phyloP scores from a whole-genome alignment of 2,113 vertebrate genomes.

The Pseudois nayaur region DNA sequence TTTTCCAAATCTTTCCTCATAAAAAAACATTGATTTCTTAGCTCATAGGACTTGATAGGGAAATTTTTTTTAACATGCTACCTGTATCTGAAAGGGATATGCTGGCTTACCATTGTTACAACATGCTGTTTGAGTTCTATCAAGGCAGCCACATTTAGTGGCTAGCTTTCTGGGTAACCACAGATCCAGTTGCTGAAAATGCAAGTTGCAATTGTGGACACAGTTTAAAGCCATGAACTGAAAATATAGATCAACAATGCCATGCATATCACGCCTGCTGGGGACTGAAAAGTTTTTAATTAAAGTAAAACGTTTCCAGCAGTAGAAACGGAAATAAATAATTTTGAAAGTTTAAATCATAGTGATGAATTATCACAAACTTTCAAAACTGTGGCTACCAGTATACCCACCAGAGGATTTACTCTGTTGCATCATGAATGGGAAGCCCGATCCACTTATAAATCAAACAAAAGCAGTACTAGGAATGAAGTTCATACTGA shows the following conservation, averaged over 20 bases:
- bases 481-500: slow-evolving; percentile 1
- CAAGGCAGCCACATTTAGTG: neutral
- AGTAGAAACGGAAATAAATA: neutral
- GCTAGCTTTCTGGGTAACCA: neutral
- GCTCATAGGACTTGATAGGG: neutral
- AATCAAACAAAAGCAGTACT: slow-evolving; percentile 20
- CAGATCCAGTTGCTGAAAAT: neutral
- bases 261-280: neutral
- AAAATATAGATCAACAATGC: neutral
- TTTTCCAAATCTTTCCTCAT: slow-evolving; percentile 19
- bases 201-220: neutral
- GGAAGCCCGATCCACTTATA: neutral
- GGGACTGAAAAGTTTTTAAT: slow-evolving; percentile 3
- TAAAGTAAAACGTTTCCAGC: slow-evolving; percentile 24
- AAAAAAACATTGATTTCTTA: neutral
- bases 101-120: neutral
- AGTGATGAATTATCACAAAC: neutral
- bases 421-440: neutral
- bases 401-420: neutral
- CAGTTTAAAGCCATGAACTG: neutral
- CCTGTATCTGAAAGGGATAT: neutral
- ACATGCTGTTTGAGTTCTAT: neutral
- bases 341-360: neutral
- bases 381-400: neutral
- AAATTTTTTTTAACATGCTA: slow-evolving; percentile 3